Evolutionary conservation across 2,888 invertebrate genomes (phyloP).

Genomic region (Andrena flavipes): DNA sequence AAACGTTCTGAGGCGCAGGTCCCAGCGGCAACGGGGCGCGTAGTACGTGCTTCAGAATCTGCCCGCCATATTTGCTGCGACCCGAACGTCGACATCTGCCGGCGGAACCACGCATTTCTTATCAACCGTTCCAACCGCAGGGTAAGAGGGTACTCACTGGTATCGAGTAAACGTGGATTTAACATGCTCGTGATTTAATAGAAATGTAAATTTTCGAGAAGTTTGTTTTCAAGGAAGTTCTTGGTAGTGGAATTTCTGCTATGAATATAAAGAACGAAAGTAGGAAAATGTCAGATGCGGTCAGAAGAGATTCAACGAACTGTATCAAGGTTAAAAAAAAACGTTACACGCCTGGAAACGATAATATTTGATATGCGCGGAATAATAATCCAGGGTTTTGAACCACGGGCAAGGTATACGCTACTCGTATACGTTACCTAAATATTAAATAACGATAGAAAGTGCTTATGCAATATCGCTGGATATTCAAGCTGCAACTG

Average conservation of each 20-base stretch:
- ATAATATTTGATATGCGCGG: background rate
- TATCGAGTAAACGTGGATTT: background rate
- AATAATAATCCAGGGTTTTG: background rate
- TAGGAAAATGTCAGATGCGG: too few relatives aligned
- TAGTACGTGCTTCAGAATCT: slow-evolving; percentile 34
- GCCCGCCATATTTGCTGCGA: slow-evolving; percentile 48
- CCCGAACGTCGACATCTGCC: slow-evolving; percentile 33
- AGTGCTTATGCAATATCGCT: background rate
- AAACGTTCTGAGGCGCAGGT: slow-evolving; percentile 69
- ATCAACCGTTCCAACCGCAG: background rate
- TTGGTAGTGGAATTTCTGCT: too few relatives aligned
- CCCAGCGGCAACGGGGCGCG: slow-evolving; percentile 32
- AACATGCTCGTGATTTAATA: too few relatives aligned
- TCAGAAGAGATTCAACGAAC: too few relatives aligned
- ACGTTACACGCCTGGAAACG: too few relatives aligned
- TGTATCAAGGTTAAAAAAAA: too few relatives aligned
- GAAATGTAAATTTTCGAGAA: too few relatives aligned
- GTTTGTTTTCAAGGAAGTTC: too few relatives aligned
- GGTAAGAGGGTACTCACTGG: background rate
- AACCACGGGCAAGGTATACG: background rate
- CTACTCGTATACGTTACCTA: background rate
- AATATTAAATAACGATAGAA: background rate
- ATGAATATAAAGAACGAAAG: too few relatives aligned
- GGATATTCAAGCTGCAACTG: background rate
- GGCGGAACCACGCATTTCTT: background rate